Conservation (phyloP, 35 echinoderm and acorn worm species). For the Lytechinus pictus region DNA sequence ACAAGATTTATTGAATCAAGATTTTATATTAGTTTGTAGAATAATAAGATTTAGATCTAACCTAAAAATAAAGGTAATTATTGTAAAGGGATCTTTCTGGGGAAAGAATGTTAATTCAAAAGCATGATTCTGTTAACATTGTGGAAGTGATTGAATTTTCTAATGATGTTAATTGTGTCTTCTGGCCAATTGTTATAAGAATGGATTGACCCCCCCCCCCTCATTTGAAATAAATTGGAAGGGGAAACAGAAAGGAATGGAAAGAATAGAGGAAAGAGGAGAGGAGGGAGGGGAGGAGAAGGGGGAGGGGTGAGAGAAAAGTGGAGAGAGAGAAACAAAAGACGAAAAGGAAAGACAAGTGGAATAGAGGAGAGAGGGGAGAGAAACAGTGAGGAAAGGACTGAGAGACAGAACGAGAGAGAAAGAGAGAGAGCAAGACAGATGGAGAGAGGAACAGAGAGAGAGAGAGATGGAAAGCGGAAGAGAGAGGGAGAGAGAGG, state of each 20-base stretch:
- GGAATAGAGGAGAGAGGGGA: neutral
- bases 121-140: neutral
- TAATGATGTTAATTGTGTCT: too few relatives aligned
- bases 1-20: neutral
- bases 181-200: neutral
- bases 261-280: neutral
- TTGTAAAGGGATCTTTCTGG: neutral
- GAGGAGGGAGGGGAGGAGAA: neutral
- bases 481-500: too few relatives aligned
- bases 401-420: neutral
- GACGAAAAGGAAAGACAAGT: neutral
- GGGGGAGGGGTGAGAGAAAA: too few relatives aligned
- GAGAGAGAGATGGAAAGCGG: too few relatives aligned
- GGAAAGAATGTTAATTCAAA: neutral
- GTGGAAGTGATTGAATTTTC: too few relatives aligned
- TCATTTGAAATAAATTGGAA: neutral
- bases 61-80: neutral
- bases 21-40: neutral
- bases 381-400: neutral
- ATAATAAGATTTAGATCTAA: neutral
- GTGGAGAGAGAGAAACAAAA: too few relatives aligned
- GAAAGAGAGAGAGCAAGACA: neutral
- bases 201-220: neutral
- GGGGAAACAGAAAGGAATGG: neutral
- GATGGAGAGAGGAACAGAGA: too few relatives aligned